Percentiles rank a stretch among this genome's conserved stretches.
Conservation (phyloP, 1,140 invertebrate species). For the Drosophila sp. region DNA sequence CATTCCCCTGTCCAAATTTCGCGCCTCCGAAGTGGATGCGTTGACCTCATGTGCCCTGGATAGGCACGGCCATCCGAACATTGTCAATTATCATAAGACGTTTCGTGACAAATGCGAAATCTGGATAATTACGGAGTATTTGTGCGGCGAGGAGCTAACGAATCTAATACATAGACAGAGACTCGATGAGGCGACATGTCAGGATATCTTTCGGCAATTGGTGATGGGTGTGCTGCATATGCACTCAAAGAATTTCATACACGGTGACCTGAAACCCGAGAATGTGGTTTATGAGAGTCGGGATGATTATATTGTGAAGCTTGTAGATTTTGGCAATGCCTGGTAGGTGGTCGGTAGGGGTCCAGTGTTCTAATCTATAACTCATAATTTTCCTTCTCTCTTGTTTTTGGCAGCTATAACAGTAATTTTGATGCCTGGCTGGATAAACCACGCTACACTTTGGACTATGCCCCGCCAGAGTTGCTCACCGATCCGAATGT, state of each 20-base stretch:
- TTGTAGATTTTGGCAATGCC: constrained; percentile 97
- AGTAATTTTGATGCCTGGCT: constrained; percentile 85
- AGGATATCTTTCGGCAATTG: constrained; percentile 89
- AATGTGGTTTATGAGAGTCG: constrained; percentile 89
- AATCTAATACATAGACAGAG: constrained; percentile 86
- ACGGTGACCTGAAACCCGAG: constrained; percentile 95
- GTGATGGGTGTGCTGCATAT: constrained; percentile 91
- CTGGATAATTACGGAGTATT: constrained; percentile 92
- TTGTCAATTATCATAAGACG: constrained; percentile 93
- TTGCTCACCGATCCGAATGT: constrained; percentile 86
- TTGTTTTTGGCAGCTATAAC: constrained; percentile 84
- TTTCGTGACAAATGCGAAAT: constrained; percentile 91
- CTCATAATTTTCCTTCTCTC: neutral
- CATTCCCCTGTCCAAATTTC: constrained; percentile 88
- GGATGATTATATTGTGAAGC: constrained; percentile 87
- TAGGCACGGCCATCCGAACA: constrained; percentile 88
- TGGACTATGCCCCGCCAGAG: constrained; percentile 95
- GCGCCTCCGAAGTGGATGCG: constrained; percentile 74
- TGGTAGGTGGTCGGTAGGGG: constrained; percentile 39
- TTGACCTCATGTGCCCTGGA: constrained; percentile 66
- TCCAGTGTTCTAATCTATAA: too few relatives aligned
- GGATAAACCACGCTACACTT: constrained; percentile 93
- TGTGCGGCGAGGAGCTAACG: constrained; percentile 95
- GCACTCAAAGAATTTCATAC: constrained; percentile 91
- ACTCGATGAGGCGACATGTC: constrained; percentile 88